Conservation (phyloP, 1,140 invertebrate species). For the Neoseiulus cucumeris region DNA sequence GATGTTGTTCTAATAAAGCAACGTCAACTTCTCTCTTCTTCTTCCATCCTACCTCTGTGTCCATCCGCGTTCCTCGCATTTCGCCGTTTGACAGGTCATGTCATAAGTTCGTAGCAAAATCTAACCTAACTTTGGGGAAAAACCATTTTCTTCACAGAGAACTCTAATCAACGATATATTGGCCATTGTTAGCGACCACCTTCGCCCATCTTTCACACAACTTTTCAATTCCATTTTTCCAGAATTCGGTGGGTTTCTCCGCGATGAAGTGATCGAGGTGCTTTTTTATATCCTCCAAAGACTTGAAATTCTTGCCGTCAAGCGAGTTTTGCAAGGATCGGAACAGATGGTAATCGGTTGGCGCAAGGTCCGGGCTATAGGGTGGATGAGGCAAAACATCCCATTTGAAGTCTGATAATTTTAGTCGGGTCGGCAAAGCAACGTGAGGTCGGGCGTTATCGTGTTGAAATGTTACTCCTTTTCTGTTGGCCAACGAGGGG, state of each 20-base stretch:
- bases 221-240: not conserved
- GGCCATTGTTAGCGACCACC: slow-evolving; percentile 8
- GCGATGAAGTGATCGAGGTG: slow-evolving; percentile 9
- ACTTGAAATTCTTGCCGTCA: slow-evolving; percentile 19
- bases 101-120: too few species aligned
- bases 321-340: slow-evolving; percentile 16
- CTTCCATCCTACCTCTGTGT: too few species aligned
- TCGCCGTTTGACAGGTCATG: too few species aligned
- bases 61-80: too few species aligned
- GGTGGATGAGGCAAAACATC: slow-evolving; percentile 22
- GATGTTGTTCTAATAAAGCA: too few species aligned
- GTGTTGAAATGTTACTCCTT: slow-evolving; percentile 16
- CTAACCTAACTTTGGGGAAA: too few species aligned
- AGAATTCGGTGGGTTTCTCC: slow-evolving; percentile 7
- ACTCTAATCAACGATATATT: slow-evolving; percentile 11
- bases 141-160: not conserved
- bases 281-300: slow-evolving; percentile 14
- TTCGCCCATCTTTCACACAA: slow-evolving; percentile 12
- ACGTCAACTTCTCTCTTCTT: too few species aligned
- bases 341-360: slow-evolving; percentile 24
- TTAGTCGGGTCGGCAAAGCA: slow-evolving; percentile 14
- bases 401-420: slow-evolving; percentile 19
- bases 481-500: slow-evolving; percentile 3
- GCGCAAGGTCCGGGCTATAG: slow-evolving; percentile 21
- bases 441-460: slow-evolving; percentile 21